Evolutionary conservation across 2,797 vertebrate genomes (phyloP).

Genomic region (Oreonectes daqikongensis): DNA sequence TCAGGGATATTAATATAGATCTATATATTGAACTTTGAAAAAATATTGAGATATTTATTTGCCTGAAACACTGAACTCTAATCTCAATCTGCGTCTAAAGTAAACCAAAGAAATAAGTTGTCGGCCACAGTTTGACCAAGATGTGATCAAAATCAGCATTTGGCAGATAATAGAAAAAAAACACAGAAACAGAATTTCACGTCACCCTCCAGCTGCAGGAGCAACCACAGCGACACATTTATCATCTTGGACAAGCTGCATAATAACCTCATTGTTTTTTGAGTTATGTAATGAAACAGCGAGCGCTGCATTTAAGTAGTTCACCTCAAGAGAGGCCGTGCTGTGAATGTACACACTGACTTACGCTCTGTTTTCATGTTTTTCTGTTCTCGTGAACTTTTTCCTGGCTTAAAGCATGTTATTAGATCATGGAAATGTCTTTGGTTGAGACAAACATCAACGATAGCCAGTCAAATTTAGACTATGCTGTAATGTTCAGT

Average conservation of each 20-base stretch:
- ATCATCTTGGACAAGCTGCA: slow-evolving; percentile 49
- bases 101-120: background rate
- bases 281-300: slow-evolving; percentile 46
- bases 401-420: slow-evolving; percentile 5
- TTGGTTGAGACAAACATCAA: slow-evolving; percentile 38
- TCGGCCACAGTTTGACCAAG: background rate
- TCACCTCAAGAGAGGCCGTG: slow-evolving; percentile 32
- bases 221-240: slow-evolving; percentile 28
- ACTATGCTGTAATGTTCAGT: slow-evolving; percentile 34
- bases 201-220: slow-evolving; percentile 20
- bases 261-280: slow-evolving; percentile 49
- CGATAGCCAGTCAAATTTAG: background rate
- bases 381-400: background rate
- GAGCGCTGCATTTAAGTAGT: slow-evolving; percentile 32
- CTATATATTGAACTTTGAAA: background rate
- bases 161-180: slow-evolving; percentile 23
- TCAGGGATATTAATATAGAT: background rate
- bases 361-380: slow-evolving; percentile 3
- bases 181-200: slow-evolving; percentile 25
- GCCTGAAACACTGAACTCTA: background rate
- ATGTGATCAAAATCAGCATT: background rate
- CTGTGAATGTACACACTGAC: slow-evolving; percentile 19
- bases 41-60: background rate
- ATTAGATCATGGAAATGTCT: slow-evolving; percentile 30
- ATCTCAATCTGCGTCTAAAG: background rate